Conservation (phyloP, 2,797 vertebrate genomes). For the Sebastolobus alascanus region DNA sequence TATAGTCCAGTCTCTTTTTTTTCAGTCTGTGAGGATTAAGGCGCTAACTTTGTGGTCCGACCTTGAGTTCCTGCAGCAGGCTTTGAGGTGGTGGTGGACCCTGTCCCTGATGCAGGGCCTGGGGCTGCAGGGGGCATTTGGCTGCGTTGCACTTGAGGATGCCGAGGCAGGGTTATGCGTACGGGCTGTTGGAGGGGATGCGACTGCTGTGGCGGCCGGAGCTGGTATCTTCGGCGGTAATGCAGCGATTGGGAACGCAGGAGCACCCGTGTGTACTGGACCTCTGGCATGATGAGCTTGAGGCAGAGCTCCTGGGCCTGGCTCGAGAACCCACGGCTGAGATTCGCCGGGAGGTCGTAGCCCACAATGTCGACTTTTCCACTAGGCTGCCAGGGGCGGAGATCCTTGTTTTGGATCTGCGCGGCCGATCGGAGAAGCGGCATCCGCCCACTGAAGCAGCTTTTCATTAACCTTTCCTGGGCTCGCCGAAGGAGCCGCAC, state of each 20-base stretch:
- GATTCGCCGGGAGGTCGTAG: slow-evolving; percentile 87
- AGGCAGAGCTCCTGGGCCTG: slow-evolving; percentile 85
- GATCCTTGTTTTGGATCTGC: slow-evolving; percentile 89
- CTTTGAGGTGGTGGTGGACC: slow-evolving; percentile 46
- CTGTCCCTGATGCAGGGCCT: slow-evolving; percentile 40
- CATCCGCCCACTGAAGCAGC: slow-evolving; percentile 83
- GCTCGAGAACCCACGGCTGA: slow-evolving; percentile 54
- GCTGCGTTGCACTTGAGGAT: slow-evolving; percentile 50
- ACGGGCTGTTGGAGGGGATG: slow-evolving; percentile 39
- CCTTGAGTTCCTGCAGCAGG: slow-evolving; percentile 37
- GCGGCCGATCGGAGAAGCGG: slow-evolving; percentile 82
- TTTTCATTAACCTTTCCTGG: slow-evolving; percentile 82
- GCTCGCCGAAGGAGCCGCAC: slow-evolving; percentile 84
- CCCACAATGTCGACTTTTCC: slow-evolving; percentile 89
- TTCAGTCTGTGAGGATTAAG: slow-evolving; percentile 49
- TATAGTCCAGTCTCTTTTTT: slow-evolving; percentile 35
- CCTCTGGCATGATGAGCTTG: slow-evolving; percentile 90
- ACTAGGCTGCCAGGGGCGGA: slow-evolving; percentile 91
- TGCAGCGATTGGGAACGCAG: slow-evolving; percentile 85
- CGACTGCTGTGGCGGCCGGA: slow-evolving; percentile 45
- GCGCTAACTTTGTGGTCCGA: slow-evolving; percentile 24
- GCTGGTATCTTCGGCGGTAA: slow-evolving; percentile 64
- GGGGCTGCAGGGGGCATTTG: slow-evolving; percentile 24
- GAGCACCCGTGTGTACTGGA: slow-evolving; percentile 87
- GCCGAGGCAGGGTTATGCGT: slow-evolving; percentile 45